These are phyloP conservation scores for Deilephila porcellus DNA, from an alignment of 2,888 invertebrate genomes.

Conservation along the genomic window DNA sequence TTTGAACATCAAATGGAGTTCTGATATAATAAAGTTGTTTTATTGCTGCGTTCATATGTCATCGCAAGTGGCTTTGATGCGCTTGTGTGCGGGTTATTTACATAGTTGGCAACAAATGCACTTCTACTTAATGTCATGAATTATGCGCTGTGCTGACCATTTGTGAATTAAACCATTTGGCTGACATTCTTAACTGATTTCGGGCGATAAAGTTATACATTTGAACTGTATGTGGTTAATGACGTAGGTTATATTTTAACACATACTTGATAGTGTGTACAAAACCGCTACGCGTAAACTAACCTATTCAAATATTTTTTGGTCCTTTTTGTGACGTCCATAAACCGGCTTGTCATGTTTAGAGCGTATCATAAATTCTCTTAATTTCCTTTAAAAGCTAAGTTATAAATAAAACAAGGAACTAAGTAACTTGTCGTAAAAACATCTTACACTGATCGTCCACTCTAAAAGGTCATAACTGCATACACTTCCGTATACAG, in stretches of 20 bases:
- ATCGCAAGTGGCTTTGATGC: slow-evolving; percentile 28
- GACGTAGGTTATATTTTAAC: background rate
- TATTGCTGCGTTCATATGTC: slow-evolving; percentile 18
- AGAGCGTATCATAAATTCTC: too few species aligned
- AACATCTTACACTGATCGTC: background rate
- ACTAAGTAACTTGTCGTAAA: background rate
- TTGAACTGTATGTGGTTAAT: background rate
- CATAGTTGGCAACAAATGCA: slow-evolving; percentile 27
- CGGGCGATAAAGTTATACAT: background rate
- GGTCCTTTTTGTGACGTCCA: too few species aligned
- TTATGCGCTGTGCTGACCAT: background rate
- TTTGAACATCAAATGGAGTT: slow-evolving; percentile 28
- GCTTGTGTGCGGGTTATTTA: slow-evolving; percentile 17
- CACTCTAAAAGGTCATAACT: background rate
- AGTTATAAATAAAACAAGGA: background rate
- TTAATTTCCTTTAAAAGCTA: background rate
- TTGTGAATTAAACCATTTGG: slow-evolving; percentile 8
- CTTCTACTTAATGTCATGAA: slow-evolving; percentile 15
- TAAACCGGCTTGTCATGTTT: too few species aligned
- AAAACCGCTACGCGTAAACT: too few species aligned
- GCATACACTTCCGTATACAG: background rate
- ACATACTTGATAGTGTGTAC: too few species aligned
- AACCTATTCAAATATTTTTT: too few species aligned
- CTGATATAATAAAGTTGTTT: slow-evolving; percentile 26
- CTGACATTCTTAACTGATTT: background rate